Conservation (phyloP, 2,113 vertebrate species). For the Toxotes jaculatrix region DNA sequence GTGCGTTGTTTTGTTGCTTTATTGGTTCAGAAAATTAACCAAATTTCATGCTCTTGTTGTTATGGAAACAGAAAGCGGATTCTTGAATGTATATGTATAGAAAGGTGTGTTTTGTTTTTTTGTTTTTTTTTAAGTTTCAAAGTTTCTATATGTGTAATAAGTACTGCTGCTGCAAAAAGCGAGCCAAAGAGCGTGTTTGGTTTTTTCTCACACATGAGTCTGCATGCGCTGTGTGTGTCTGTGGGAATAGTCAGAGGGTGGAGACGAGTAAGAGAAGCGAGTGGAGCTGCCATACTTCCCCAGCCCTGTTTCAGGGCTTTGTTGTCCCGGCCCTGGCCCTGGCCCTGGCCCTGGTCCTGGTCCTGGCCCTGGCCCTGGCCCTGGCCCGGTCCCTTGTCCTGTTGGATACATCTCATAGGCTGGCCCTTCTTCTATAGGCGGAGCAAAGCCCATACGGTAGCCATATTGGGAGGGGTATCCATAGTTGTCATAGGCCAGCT, state of each 20-base stretch:
- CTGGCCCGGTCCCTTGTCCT: slow-evolving; percentile 80
- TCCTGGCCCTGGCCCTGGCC: not conserved
- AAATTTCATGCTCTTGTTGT: slow-evolving; percentile 46
- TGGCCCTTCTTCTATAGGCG: slow-evolving; percentile 83
- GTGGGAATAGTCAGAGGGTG: slow-evolving; percentile 93
- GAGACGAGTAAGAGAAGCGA: slow-evolving; percentile 93
- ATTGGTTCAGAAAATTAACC: slow-evolving; percentile 33
- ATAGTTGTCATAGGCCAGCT: slow-evolving; percentile 92
- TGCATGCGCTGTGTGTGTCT: slow-evolving; percentile 98
- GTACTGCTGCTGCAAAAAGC: slow-evolving; percentile 41
- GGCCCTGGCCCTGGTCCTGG: slow-evolving; percentile 75
- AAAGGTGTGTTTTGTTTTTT: not conserved
- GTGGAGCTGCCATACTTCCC: slow-evolving; percentile 89
- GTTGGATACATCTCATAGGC: slow-evolving; percentile 87
- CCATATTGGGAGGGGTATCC: slow-evolving; percentile 86
- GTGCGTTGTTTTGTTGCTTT: slow-evolving; percentile 10
- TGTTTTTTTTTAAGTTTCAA: slow-evolving; percentile 16
- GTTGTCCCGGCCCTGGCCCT: slow-evolving; percentile 65
- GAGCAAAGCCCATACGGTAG: slow-evolving; percentile 91
- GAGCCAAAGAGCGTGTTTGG: slow-evolving; percentile 22
- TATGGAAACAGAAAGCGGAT: slow-evolving; percentile 31
- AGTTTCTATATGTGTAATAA: slow-evolving; percentile 31
- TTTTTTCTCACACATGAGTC: slow-evolving; percentile 91
- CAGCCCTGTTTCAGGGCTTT: slow-evolving; percentile 80
- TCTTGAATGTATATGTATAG: slow-evolving; percentile 4